These are phyloP conservation scores for Mormyrus hasselquistii DNA, from an alignment of 2,797 vertebrate species.

Conservation along the genomic window DNA sequence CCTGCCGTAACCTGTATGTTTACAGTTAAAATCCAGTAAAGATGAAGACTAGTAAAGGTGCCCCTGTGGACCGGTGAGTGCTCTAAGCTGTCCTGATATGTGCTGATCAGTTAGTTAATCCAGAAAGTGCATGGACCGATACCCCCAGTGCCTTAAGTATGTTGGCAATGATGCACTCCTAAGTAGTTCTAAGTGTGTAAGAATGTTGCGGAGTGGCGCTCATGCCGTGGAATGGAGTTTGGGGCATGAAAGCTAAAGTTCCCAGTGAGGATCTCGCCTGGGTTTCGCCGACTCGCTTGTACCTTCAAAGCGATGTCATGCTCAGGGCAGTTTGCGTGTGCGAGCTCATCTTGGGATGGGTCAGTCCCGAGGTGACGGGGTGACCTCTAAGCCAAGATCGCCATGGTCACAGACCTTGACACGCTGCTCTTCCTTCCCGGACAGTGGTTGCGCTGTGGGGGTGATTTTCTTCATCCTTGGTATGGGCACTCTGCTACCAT, in stretches of 20 bases:
- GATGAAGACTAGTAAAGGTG: constrained; percentile 6
- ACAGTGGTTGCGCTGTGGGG: constrained; percentile 59
- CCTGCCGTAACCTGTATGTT: not conserved
- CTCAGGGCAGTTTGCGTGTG: not conserved
- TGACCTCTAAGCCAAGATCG: not conserved
- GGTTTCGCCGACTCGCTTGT: not conserved
- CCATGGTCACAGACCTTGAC: not conserved
- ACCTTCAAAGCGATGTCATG: not conserved
- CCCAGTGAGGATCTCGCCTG: not conserved
- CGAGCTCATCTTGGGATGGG: not conserved
- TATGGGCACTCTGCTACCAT: constrained; percentile 79
- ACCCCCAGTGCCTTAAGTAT: not conserved
- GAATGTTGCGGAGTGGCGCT: not conserved
- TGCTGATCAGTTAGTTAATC: not conserved
- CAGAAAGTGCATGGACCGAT: not conserved
- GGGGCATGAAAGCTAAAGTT: not conserved
- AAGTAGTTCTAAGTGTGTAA: not conserved
- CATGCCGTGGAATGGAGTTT: not conserved
- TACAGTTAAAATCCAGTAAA: not conserved
- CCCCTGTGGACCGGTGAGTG: not conserved
- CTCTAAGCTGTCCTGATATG: not conserved
- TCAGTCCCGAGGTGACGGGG: not conserved
- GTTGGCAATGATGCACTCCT: not conserved
- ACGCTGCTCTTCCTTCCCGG: not conserved
- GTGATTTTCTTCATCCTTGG: constrained; percentile 78